phyloP scores from a whole-genome alignment of 2,113 vertebrate species.

The Catharus minimus region DNA sequence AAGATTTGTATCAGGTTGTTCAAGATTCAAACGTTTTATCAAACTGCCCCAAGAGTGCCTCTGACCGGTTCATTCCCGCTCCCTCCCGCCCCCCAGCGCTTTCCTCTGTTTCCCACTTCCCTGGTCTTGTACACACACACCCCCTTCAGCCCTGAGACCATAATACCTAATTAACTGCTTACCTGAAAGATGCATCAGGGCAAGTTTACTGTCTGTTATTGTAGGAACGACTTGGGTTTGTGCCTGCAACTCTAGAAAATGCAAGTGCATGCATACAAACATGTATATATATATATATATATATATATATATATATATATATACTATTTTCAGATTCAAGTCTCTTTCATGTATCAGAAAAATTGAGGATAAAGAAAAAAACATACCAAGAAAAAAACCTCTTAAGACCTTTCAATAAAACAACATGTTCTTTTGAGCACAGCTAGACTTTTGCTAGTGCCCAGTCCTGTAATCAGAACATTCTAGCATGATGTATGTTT shows the following conservation, averaged over 20 bases:
- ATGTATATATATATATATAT: neutral
- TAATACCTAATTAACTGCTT: neutral
- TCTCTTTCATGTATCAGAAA: neutral
- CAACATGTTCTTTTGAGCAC: neutral
- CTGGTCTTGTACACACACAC: neutral
- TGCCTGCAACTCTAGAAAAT: neutral
- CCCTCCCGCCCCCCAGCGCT: rapidly evolving
- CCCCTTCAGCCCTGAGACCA: neutral
- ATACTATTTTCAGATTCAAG: neutral
- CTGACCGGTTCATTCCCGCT: neutral
- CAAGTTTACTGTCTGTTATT: neutral
- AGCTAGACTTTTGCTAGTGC: neutral
- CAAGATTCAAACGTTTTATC: neutral
- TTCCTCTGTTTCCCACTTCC: neutral
- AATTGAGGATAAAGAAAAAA: rapidly evolving
- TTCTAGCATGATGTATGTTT: neutral
- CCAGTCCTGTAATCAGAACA: neutral
- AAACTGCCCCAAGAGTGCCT: neutral
- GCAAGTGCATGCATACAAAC: neutral
- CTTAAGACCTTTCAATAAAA: neutral
- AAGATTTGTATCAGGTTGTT: neutral
- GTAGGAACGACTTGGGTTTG: neutral
- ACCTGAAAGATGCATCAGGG: neutral
- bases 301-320: neutral
- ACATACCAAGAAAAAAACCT: neutral